Evolutionary conservation across 2,888 invertebrate genomes (phyloP).

Genomic region (Blastobasis adustella): DNA sequence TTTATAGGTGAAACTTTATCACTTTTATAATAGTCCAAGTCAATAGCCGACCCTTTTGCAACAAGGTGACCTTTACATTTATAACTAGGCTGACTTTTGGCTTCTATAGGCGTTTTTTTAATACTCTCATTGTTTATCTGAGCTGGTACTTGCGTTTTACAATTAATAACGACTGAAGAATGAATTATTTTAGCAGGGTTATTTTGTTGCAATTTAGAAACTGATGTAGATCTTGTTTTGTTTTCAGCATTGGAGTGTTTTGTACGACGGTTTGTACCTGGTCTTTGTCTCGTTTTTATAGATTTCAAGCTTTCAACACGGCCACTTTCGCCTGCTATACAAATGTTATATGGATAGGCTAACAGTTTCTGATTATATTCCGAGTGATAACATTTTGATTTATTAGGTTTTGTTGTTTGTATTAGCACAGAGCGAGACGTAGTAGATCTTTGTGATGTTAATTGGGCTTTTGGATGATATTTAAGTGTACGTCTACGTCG

Average conservation of each 20-base stretch:
- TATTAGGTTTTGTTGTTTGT: no score
- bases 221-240: conserved; percentile 25
- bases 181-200: conserved; percentile 19
- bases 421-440: no score
- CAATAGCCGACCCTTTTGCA: conserved; percentile 16
- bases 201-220: conserved; percentile 19
- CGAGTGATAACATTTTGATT: no score
- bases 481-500: no score
- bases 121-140: conserved; percentile 6
- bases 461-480: no score
- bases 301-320: no score
- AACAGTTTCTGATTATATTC: no score
- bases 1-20: conserved; percentile 2
- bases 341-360: no score
- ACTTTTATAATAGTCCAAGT: conserved; percentile 20
- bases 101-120: conserved; percentile 2
- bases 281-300: conserved; percentile 19
- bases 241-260: conserved; percentile 15
- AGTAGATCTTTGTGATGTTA: no score
- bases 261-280: conserved; percentile 8
- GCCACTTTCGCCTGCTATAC: no score
- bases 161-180: conserved; percentile 14
- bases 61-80: conserved; percentile 12
- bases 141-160: conserved; percentile 11
- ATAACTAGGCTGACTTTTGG: conserved; percentile 5